Base-by-base conservation (phyloP, 2,113 vertebrate genomes). In the Dasyornis broadbenti region DNA sequence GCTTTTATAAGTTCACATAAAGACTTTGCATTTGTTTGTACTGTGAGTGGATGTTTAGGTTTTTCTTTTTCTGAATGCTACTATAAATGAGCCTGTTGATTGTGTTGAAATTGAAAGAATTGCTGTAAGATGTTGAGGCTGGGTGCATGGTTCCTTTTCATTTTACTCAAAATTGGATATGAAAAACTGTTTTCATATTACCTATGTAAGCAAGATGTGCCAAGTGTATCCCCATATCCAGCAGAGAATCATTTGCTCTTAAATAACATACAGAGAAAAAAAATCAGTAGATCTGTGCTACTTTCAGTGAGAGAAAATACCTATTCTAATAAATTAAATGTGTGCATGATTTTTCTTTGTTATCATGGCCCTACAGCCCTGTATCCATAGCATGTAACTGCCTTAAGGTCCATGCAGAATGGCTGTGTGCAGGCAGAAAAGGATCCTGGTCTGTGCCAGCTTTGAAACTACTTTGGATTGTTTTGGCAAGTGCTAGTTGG, bases 201-300 rank as follows among this genome's bases (percentile, higher is more conserved):
- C 6, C 22, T 69, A 8, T 5, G 27, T 30, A 28, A 82, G 15
- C 64, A 70, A 44, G 9, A 8, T 1, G 0, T 61, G 27, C 23
- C 21, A 26, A 54, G 42, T 5, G 2, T 42, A 44, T 65, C 37
- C 13, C 9, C 6, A 8, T 52, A 56, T n/a, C 22, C 69, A 59
- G 20, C 20, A 81, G 42, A 69, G 40, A 70, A 79, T 61, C 15
- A 27, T 10, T 2, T 4, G 13, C 37, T 72, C 24, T 66, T 40
- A 66, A 59, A 9, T 59, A 86, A 45, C 23, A 19, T 44, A 30
- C 4, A 37, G 53, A 78, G 11, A 16, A 64, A 44, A 44, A 88
- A 68, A 44, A 2, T 3, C 8, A 39, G 10, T 39, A 72, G 6
- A 33, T 45, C 15, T 71, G 7, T 68, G 56, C 11, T 76, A 31